Percentiles rank a stretch among this genome's conserved stretches.
Conservation (phyloP, 2,113 vertebrate genomes). For the Carassius carassius region DNA sequence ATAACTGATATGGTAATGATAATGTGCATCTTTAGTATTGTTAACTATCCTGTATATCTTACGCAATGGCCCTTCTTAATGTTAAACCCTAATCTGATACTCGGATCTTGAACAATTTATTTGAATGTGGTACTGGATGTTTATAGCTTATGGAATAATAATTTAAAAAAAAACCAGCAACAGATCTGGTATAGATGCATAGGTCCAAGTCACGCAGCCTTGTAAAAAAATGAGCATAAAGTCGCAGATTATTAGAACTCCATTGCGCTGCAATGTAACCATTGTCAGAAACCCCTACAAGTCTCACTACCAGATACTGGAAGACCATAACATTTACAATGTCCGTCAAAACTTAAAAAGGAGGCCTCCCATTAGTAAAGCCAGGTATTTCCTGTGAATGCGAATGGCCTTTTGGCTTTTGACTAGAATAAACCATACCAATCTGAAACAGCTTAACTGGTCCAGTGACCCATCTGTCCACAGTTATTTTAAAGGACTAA, state of each 20-base stretch:
- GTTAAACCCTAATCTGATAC: not conserved
- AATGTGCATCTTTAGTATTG: not conserved
- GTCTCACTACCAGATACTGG: constrained; percentile 1
- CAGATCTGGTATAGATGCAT: not conserved
- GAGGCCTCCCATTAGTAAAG: constrained; percentile 36
- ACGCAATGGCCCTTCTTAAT: not conserved
- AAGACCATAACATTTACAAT: constrained; percentile 29
- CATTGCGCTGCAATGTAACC: not conserved
- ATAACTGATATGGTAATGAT: not conserved
- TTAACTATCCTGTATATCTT: not conserved
- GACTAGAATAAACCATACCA: constrained; percentile 40
- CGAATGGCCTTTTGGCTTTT: constrained; percentile 26
- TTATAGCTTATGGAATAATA: not conserved
- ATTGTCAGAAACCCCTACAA: constrained; percentile 17
- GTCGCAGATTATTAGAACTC: not conserved
- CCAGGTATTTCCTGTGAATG: constrained; percentile 47
- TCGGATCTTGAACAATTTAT: not conserved
- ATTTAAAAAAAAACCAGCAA: not conserved
- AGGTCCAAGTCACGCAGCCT: not conserved
- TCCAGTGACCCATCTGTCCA: constrained; percentile 51
- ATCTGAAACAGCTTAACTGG: constrained; percentile 46
- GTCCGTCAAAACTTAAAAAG: constrained; percentile 21
- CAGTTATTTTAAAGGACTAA: constrained; percentile 45
- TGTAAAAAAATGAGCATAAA: not conserved
- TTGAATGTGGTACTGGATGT: not conserved